These are phyloP conservation scores for Coregonus ussuriensis DNA, from an alignment of 2,797 vertebrate genomes.

Conservation along the genomic window DNA sequence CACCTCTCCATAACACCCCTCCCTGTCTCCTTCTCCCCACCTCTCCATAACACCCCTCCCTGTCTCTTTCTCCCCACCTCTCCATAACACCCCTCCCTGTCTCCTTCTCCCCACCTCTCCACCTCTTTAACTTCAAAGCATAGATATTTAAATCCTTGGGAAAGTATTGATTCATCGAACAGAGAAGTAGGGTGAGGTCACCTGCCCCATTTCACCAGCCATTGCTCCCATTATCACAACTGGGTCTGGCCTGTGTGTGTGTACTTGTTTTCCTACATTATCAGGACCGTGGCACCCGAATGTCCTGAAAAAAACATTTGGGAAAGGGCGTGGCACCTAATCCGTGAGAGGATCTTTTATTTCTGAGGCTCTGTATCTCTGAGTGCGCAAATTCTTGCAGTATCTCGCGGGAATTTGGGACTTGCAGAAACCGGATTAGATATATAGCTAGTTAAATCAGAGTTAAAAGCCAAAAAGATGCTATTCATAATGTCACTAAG, in stretches of 20 bases:
- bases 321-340: too few species aligned
- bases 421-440: too few species aligned
- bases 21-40: constrained; percentile 18
- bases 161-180: constrained; percentile 69
- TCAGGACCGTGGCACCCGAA: neutral
- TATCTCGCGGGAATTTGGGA: too few species aligned
- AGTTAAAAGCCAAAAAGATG: too few species aligned
- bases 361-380: too few species aligned
- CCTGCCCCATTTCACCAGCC: constrained; percentile 49
- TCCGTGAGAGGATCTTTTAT: too few species aligned
- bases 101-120: constrained; percentile 29
- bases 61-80: constrained; percentile 42
- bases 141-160: constrained; percentile 66
- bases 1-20: neutral
- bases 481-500: too few species aligned
- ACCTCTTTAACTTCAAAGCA: constrained; percentile 65
- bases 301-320: too few species aligned
- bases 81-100: neutral
- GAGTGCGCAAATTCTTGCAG: too few species aligned
- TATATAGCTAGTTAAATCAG: too few species aligned
- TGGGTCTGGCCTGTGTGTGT: neutral
- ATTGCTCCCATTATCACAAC: neutral
- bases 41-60: constrained; percentile 7
- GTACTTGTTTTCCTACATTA: neutral
- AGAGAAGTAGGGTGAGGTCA: constrained; percentile 65